Conservation (phyloP, 2,797 vertebrate genomes). For the Megaceryle alcyon region DNA sequence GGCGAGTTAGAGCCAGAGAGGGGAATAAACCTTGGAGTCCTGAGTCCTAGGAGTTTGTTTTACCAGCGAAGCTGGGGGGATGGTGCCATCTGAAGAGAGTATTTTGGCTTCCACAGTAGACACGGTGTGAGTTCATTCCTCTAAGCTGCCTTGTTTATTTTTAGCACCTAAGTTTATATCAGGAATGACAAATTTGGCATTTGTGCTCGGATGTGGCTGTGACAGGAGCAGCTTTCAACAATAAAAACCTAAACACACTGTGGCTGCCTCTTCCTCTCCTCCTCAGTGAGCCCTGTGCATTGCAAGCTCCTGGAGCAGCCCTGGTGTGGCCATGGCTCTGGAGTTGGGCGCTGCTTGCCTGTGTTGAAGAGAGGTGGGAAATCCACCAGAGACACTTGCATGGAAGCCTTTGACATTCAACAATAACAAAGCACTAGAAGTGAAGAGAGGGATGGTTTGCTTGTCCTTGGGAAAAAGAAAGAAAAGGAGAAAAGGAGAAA, state of each 20-base stretch:
- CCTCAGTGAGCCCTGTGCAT: fast-evolving
- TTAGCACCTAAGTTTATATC: conserved; percentile 40
- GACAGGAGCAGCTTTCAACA: conserved; percentile 26
- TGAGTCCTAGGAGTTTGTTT: neutral
- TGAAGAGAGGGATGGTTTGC: neutral
- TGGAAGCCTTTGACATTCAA: neutral
- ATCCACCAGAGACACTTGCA: neutral
- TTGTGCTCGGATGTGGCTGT: conserved; percentile 2
- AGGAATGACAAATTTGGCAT: conserved; percentile 24
- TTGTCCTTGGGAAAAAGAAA: neutral
- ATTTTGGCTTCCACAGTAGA: neutral
- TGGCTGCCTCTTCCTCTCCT: neutral
- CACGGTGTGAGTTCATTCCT: neutral
- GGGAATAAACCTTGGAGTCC: neutral
- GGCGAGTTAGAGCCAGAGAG: neutral
- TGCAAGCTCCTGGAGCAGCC: neutral
- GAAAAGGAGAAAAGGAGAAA: neutral
- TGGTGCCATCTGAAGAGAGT: neutral
- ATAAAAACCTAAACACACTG: neutral
- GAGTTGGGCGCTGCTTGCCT: neutral
- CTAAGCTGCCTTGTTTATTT: conserved; percentile 27
- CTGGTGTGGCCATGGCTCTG: neutral
- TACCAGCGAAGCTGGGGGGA: neutral
- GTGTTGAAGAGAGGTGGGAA: neutral
- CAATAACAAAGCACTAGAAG: neutral